Percentiles rank a stretch among this genome's conserved stretches.
These are phyloP conservation scores for Thereuonema tuberculata DNA, from an alignment of 1,140 invertebrate genomes.

Conservation along the genomic window DNA sequence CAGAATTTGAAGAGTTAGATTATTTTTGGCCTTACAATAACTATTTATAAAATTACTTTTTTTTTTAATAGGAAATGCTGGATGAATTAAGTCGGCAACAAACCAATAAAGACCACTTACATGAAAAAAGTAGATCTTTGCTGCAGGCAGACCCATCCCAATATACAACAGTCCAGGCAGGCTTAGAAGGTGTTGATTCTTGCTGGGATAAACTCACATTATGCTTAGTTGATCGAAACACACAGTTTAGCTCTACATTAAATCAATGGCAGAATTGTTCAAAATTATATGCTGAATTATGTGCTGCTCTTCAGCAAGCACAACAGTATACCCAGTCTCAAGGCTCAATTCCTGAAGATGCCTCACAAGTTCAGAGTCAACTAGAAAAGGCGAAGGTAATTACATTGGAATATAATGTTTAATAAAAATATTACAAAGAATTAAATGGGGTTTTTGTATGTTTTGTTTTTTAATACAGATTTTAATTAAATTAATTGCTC, in stretches of 20 bases:
- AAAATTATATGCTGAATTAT: conserved; percentile 25
- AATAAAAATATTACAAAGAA: no score
- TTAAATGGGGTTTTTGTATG: no score
- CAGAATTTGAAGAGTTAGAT: no score
- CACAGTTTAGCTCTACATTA: conserved; percentile 48
- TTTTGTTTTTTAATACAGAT: no score
- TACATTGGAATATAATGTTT: no score
- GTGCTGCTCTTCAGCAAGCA: conserved; percentile 17
- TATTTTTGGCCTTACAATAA: no score
- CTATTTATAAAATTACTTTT: neutral
- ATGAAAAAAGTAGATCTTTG: conserved; percentile 53
- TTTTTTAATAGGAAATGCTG: neutral
- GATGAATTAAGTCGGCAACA: neutral
- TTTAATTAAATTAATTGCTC: no score
- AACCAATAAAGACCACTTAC: conserved; percentile 26
- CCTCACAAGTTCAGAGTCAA: conserved; percentile 23
- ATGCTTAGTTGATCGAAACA: conserved; percentile 50
- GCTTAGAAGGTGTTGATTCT: conserved; percentile 53
- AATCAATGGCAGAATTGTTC: conserved; percentile 55
- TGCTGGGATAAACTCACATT: conserved; percentile 65
- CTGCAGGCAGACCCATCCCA: conserved; percentile 67
- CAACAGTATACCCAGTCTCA: conserved; percentile 2
- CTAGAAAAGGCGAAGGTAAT: conserved; percentile 28
- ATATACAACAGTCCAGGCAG: conserved; percentile 59
- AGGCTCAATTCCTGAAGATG: conserved; percentile 6